phyloP scores from a whole-genome alignment of 2,797 vertebrate species.

The Vireo griseus region DNA sequence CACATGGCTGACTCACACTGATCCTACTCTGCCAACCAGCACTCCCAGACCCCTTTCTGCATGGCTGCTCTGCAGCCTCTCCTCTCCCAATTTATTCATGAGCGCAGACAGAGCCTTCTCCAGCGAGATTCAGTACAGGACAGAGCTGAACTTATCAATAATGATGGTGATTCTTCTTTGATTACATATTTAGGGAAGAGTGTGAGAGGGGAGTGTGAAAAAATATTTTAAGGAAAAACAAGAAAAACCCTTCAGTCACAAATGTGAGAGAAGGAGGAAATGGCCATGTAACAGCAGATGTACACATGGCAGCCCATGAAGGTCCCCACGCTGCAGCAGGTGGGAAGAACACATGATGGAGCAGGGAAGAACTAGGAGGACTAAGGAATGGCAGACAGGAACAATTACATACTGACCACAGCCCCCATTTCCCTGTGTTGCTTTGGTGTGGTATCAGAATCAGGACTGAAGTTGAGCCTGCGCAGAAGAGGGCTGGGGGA shows the following conservation, averaged over 20 bases:
- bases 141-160: background rate
- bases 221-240: background rate
- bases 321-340: background rate
- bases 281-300: background rate
- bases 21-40: background rate
- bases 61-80: background rate
- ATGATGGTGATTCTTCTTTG: background rate
- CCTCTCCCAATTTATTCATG: background rate
- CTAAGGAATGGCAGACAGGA: background rate
- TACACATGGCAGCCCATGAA: background rate
- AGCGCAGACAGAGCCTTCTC: background rate
- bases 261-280: background rate
- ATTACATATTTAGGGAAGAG: background rate
- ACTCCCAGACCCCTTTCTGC: fast-evolving
- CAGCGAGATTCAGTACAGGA: fast-evolving
- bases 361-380: background rate
- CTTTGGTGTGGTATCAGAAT: background rate
- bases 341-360: background rate
- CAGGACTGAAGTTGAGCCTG: background rate
- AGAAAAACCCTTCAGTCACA: background rate
- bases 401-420: fast-evolving
- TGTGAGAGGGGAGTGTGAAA: background rate
- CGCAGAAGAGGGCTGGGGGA: fast-evolving
- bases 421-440: background rate
- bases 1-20: fast-evolving